Evolutionary conservation across 2,888 invertebrate species (phyloP), one percentile per base, ranked within the genome.

Genomic region (Idaea straminata): DNA sequence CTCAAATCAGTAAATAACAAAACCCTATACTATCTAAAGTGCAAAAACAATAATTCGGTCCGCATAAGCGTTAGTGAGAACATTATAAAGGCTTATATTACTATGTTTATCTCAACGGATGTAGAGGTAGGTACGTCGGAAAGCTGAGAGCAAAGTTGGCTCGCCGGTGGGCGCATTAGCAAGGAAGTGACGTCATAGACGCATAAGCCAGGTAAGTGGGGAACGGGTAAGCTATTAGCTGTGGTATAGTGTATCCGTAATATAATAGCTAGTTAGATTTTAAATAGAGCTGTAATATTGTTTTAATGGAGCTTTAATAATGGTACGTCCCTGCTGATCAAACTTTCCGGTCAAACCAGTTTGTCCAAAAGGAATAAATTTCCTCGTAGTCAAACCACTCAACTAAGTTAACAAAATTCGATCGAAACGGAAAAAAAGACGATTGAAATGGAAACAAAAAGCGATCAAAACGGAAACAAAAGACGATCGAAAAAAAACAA

Each of bases 111-210:
- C 57, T 62, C 47, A 13, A 47, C 47, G 47, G 35, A 15, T 15
- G 64, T 64, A 62, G 62, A 62, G 69, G 71, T 66, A 67, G 68
- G 68, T 68, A 63, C 63, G 66, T 63, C 64, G 65, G 57, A 63
- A 62, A 61, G 69, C 67, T 69, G 67, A 72, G 70, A 72, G 73
- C 72, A 70, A 69, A 73, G 72, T 71, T 72, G 72, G 71, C 71
- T 69, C 61, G 59, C 38, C 65, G 66, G 65, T 66, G 66, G 69
- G 66, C 68, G 70, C 72, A 72, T 74, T 72, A 74, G 69, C 72
- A 62, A 66, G 72, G 74, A 69, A 67, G 63, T 72, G 73, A 73
- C 71, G 70, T 72, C 72, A 71, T 60, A 38, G 47, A 47, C 13
- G 13, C 47, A 13, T 47, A 47, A 47, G 10, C 25, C 47, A 47